phyloP scores from a whole-genome alignment of 2,113 vertebrate species.

The Aleadryas rufinucha region DNA sequence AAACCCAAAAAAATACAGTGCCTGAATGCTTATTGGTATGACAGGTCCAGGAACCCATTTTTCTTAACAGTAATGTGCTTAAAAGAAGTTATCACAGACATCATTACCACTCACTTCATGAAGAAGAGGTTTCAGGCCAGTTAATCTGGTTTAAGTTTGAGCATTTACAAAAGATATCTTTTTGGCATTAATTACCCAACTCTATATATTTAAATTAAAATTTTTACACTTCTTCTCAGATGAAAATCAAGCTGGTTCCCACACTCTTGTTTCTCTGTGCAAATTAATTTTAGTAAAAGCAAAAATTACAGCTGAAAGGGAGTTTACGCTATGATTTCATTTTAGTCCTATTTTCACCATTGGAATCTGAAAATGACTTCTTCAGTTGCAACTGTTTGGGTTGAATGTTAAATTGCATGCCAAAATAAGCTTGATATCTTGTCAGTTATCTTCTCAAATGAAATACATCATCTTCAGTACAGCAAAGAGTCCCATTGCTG shows the following conservation, averaged over 20 bases:
- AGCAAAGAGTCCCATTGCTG: neutral
- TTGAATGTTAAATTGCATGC: constrained; percentile 49
- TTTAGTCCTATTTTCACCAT: neutral
- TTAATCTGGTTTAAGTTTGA: neutral
- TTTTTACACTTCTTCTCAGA: neutral
- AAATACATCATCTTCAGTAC: constrained; percentile 43
- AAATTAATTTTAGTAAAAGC: neutral
- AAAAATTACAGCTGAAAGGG: neutral
- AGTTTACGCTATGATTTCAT: neutral
- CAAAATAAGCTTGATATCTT: constrained; percentile 28
- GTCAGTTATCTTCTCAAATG: constrained; percentile 38
- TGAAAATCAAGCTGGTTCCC: neutral
- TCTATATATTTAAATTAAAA: neutral
- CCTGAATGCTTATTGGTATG: neutral
- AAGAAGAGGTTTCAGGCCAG: neutral
- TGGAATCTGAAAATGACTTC: neutral
- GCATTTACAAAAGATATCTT: neutral
- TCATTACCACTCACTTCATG: neutral
- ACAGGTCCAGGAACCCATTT: neutral
- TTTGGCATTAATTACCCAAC: neutral
- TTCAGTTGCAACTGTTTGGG: neutral
- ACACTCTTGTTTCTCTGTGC: neutral
- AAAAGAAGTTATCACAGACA: neutral
- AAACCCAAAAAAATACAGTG: neutral
- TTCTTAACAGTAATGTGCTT: neutral